A percentile compares a stretch with the other conserved stretches of the same genome.
phyloP scores from a whole-genome alignment of 2,797 vertebrate genomes.

The Pangasius larnaudii region DNA sequence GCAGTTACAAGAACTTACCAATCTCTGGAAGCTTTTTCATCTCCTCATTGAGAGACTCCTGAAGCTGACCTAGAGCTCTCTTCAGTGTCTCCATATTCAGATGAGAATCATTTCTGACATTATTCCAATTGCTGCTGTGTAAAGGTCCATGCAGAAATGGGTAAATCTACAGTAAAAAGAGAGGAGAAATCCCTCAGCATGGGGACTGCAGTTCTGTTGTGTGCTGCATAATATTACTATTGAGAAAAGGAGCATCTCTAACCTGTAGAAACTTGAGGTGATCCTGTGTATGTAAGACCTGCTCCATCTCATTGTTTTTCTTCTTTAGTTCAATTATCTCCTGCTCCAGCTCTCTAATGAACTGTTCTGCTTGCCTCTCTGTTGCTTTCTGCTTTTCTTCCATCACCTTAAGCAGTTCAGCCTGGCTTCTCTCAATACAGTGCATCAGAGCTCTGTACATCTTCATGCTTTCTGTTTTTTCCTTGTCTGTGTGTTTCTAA shows the following conservation, averaged over 20 bases:
- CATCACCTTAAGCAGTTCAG: conserved; percentile 36
- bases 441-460: conserved; percentile 39
- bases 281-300: conserved; percentile 46
- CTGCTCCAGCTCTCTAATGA: conserved; percentile 50
- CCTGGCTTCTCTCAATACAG: conserved; percentile 53
- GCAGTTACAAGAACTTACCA: conserved; percentile 25
- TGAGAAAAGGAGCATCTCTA: conserved; percentile 21
- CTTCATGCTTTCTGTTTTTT: conserved; percentile 29
- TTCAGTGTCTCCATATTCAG: conserved; percentile 29
- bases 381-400: conserved; percentile 33
- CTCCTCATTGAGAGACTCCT: conserved; percentile 36
- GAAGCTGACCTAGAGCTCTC: conserved; percentile 41
- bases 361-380: conserved; percentile 25
- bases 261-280: conserved; percentile 51
- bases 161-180: conserved; percentile 44
- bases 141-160: conserved; percentile 30
- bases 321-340: conserved; percentile 35
- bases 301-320: conserved; percentile 43
- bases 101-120: conserved; percentile 11
- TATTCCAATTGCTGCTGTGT: conserved; percentile 41
- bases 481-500: conserved; percentile 38
- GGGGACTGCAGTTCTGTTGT: not conserved
- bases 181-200: conserved; percentile 23
- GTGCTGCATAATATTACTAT: not conserved
- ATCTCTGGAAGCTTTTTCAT: conserved; percentile 36